Evolutionary conservation across 2,888 invertebrate species (phyloP).

Genomic region (Papilio protenor): DNA sequence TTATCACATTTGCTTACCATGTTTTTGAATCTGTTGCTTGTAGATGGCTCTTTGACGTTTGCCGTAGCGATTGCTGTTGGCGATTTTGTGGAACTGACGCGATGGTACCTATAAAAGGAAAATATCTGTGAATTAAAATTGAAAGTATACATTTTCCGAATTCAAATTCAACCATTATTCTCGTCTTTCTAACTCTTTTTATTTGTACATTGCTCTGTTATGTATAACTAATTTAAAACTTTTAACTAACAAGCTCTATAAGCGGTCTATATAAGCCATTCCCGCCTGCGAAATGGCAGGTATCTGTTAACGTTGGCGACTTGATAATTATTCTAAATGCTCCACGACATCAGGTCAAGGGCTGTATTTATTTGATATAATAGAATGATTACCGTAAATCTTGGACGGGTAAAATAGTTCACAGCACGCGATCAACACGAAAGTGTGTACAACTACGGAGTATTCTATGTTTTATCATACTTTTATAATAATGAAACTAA

Average conservation of each 20-base stretch:
- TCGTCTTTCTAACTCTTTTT: background rate
- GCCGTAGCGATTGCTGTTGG: background rate
- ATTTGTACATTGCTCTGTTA: too few relatives aligned
- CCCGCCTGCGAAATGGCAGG: background rate
- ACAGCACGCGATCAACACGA: conserved; percentile 63
- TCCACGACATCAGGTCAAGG: conserved; percentile 62
- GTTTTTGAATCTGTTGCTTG: background rate
- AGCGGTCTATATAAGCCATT: background rate
- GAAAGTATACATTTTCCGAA: background rate
- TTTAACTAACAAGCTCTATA: background rate
- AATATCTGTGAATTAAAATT: too few relatives aligned
- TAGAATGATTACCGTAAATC: conserved; percentile 69
- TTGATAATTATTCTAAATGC: conserved; percentile 40
- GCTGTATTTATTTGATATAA: conserved; percentile 65
- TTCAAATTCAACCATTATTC: background rate
- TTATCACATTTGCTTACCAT: background rate
- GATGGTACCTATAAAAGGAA: too few relatives aligned
- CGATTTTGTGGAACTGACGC: too few relatives aligned
- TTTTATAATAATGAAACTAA: background rate
- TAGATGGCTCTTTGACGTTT: background rate
- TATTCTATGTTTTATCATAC: conserved; percentile 14
- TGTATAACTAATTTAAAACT: background rate
- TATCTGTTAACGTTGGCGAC: conserved; percentile 30
- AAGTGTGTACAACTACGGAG: conserved; percentile 27
- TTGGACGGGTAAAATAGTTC: conserved; percentile 63